phyloP scores from a whole-genome alignment of 2,113 vertebrate species.

The Eulemur rufifrons region DNA sequence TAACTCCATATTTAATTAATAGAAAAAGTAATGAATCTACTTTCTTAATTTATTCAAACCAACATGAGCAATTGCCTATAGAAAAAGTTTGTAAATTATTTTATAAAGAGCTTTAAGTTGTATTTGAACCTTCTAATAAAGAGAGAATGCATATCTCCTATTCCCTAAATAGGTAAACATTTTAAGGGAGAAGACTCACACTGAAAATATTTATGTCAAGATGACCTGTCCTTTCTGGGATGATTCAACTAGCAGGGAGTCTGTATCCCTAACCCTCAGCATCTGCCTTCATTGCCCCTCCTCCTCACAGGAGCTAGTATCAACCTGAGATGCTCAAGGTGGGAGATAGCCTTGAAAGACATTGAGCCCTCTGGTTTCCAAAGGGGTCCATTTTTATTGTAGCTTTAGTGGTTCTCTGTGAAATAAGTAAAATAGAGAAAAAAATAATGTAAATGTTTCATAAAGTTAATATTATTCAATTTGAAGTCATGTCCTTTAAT shows the following conservation, averaged over 20 bases:
- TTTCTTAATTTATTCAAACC: slow-evolving; percentile 29
- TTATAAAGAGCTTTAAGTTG: slow-evolving; percentile 34
- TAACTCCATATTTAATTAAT: slow-evolving; percentile 8
- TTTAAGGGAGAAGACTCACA: slow-evolving; percentile 32
- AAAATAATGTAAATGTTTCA: not conserved
- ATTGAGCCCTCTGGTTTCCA: not conserved
- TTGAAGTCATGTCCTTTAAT: slow-evolving; percentile 20
- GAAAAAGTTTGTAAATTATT: slow-evolving; percentile 32
- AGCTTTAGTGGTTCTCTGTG: not conserved
- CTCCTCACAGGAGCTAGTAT: not conserved
- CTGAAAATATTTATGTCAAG: slow-evolving; percentile 42
- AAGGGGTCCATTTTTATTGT: not conserved
- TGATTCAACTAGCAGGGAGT: not conserved
- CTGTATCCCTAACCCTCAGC: not conserved
- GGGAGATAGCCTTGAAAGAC: not conserved
- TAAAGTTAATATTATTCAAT: slow-evolving; percentile 2
- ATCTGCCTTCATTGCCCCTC: not conserved
- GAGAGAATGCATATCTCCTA: not conserved
- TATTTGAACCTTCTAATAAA: slow-evolving; percentile 24
- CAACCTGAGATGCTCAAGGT: slow-evolving; percentile 15
- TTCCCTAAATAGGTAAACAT: slow-evolving; percentile 13
- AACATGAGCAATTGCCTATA: not conserved
- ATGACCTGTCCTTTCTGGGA: slow-evolving; percentile 34
- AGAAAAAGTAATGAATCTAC: slow-evolving; percentile 22
- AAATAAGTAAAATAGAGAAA: slow-evolving; percentile 2